These are phyloP conservation scores for Drosophila cardini DNA, from an alignment of 1,140 invertebrate genomes.

Conservation along the genomic window DNA sequence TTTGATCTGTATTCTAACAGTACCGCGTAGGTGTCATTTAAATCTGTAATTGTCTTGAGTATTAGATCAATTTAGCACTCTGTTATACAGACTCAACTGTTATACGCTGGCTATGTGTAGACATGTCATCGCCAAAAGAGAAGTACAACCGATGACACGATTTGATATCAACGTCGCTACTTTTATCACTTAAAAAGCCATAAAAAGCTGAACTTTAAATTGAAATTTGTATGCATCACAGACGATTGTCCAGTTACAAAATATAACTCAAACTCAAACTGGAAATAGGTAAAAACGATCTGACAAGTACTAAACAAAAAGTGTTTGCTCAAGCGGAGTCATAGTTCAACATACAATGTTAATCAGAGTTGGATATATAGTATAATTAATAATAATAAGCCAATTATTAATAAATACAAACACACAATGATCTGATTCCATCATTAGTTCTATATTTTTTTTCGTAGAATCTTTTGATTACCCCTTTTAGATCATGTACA, in stretches of 20 bases:
- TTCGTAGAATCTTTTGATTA: conserved; percentile 40
- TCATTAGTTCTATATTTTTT: conserved; percentile 23
- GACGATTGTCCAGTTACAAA: not conserved
- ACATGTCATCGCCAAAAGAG: conserved; percentile 1
- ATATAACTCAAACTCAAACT: not conserved
- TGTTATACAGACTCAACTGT: conserved; percentile 12
- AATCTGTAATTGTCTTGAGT: conserved; percentile 14
- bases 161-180: conserved; percentile 46
- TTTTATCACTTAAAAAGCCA: conserved; percentile 73
- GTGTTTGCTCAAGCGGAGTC: too few relatives aligned
- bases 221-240: conserved; percentile 65
- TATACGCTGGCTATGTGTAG: not conserved
- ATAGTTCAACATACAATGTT: too few relatives aligned
- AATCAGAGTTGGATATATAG: not conserved
- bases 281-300: not conserved
- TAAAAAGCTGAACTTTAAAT: conserved; percentile 65
- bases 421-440: conserved; percentile 3
- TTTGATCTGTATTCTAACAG: not conserved
- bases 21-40: conserved; percentile 16
- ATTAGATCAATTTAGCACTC: conserved; percentile 25
- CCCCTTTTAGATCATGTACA: conserved; percentile 23
- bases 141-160: conserved; percentile 19
- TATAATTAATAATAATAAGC: not conserved
- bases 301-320: too few relatives aligned
- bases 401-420: not conserved